Evolutionary conservation across 2,113 vertebrate species (phyloP).

Genomic region (Cygnus buccinator): DNA sequence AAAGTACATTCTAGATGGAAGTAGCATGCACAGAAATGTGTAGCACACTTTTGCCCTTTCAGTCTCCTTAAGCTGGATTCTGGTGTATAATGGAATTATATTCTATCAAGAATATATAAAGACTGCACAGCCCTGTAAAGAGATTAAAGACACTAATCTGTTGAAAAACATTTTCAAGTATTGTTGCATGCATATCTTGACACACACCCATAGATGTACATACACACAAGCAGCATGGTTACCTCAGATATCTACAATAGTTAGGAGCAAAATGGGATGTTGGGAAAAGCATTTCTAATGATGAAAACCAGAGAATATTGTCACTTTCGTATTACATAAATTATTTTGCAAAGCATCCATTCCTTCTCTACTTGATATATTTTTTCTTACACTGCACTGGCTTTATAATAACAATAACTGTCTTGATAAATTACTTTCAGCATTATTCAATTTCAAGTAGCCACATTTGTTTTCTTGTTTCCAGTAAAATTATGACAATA

Average conservation of each 20-base stretch:
- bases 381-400: conserved; percentile 27
- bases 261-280: neutral
- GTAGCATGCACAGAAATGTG: neutral
- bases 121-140: neutral
- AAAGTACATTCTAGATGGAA: neutral
- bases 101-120: neutral
- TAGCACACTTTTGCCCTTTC: neutral
- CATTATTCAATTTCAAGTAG: conserved; percentile 62
- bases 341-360: neutral
- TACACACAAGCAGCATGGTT: neutral
- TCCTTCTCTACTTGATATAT: neutral
- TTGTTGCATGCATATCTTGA: neutral
- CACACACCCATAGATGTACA: neutral
- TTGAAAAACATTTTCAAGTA: neutral
- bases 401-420: conserved; percentile 64
- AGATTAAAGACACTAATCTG: neutral
- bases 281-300: neutral
- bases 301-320: neutral
- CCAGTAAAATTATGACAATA: conserved; percentile 63
- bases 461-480: conserved; percentile 63
- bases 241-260: neutral
- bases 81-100: neutral
- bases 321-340: neutral
- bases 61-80: neutral
- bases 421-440: conserved; percentile 43